Evolutionary conservation across 2,113 vertebrate species (phyloP).

Genomic region (Aviceda subcristata): DNA sequence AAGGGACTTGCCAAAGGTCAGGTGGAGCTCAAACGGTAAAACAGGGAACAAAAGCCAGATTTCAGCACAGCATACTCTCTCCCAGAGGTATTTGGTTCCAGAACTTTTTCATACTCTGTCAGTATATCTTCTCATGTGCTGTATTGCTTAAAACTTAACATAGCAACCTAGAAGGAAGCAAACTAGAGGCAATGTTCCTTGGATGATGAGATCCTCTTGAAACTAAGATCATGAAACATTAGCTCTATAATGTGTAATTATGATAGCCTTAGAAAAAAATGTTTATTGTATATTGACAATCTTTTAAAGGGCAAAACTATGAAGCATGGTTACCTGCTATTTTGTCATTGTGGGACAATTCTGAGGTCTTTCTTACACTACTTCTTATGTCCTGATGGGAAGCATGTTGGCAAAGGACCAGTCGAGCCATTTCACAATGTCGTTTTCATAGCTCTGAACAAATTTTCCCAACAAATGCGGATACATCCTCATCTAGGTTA

Average conservation of each 20-base stretch:
- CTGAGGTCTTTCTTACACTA: background rate
- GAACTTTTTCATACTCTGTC: background rate
- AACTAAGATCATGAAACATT: background rate
- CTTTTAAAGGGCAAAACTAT: background rate
- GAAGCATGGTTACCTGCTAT: background rate
- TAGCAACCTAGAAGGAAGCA: background rate
- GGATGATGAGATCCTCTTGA: background rate
- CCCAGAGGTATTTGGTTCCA: background rate
- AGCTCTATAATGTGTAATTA: background rate
- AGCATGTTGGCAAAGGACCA: conserved; percentile 42
- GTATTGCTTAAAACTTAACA: background rate
- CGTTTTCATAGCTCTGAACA: conserved; percentile 40
- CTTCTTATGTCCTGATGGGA: conserved; percentile 14
- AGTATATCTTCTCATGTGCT: background rate
- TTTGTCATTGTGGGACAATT: background rate
- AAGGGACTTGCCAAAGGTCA: background rate
- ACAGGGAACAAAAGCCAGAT: background rate
- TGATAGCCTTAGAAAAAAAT: background rate
- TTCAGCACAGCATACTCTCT: background rate
- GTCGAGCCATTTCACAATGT: conserved; percentile 30
- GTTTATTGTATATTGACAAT: background rate
- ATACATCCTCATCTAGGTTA: conserved; percentile 1
- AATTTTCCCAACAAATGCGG: conserved; percentile 9
- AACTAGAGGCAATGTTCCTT: background rate
- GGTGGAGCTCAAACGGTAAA: background rate